A percentile compares a stretch with the other conserved stretches of the same genome.
These are phyloP conservation scores for Copidosoma floridanum DNA, from an alignment of 1,140 invertebrate genomes.

Conservation along the genomic window DNA sequence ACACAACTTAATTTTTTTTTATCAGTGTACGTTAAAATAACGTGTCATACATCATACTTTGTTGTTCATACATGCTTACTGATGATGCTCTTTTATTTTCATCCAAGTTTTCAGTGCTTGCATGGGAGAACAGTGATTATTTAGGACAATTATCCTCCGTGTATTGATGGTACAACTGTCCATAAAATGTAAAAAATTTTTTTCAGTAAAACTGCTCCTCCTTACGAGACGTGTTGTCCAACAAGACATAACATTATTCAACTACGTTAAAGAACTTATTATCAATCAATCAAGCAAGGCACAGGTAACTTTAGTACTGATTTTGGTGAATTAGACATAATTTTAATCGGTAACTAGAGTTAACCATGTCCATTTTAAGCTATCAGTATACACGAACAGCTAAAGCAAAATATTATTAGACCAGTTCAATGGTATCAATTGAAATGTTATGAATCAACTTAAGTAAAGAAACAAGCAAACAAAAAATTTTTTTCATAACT, in stretches of 20 bases:
- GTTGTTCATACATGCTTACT: too few relatives aligned
- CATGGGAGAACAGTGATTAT: too few relatives aligned
- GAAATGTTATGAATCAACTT: constrained; percentile 31
- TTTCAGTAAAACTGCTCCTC: constrained; percentile 26
- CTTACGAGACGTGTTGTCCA: neutral
- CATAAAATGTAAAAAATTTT: constrained; percentile 35
- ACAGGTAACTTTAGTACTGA: constrained; percentile 21
- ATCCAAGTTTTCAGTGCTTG: too few relatives aligned
- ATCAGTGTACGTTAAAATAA: too few relatives aligned
- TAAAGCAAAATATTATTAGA: constrained; percentile 12
- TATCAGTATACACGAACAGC: constrained; percentile 21
- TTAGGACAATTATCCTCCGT: too few relatives aligned
- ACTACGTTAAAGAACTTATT: constrained; percentile 29
- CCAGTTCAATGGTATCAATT: constrained; percentile 24
- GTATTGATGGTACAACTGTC: constrained; percentile 40
- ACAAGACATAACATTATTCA: neutral
- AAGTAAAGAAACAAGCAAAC: constrained; percentile 36
- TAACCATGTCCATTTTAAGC: constrained; percentile 31
- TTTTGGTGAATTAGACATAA: constrained; percentile 31
- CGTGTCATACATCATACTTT: too few relatives aligned
- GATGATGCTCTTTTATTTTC: too few relatives aligned
- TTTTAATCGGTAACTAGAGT: constrained; percentile 32
- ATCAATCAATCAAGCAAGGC: constrained; percentile 38
- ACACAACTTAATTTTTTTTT: too few relatives aligned
- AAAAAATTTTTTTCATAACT: constrained; percentile 36